Evolutionary conservation across 92 coral and sea anemone genomes (phyloP).

Genomic region (Porites divaricata): DNA sequence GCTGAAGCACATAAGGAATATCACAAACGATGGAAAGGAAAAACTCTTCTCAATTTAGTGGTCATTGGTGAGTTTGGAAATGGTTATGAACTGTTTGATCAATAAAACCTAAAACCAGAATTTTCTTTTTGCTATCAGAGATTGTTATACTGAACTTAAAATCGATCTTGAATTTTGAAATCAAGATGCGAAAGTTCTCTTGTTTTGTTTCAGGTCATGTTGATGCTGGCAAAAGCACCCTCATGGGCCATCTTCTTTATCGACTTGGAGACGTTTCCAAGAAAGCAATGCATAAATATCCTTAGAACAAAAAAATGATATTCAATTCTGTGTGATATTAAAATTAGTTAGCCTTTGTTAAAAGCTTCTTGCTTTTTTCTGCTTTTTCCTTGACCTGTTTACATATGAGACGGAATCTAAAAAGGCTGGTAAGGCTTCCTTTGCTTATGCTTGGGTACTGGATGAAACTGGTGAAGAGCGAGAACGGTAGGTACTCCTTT

Average conservation of each 20-base stretch:
- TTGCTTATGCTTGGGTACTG: constrained; percentile 98
- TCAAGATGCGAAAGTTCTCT: background rate
- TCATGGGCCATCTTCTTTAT: constrained; percentile 93
- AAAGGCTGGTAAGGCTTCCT: constrained; percentile 98
- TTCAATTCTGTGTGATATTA: no score
- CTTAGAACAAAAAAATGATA: constrained; percentile 31
- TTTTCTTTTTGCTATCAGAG: no score
- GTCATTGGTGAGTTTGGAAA: constrained; percentile 79
- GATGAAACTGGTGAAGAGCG: constrained; percentile 99
- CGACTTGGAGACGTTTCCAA: constrained; percentile 96
- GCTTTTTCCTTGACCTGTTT: constrained; percentile 48
- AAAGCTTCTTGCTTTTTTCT: no score
- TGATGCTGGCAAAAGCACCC: constrained; percentile 98
- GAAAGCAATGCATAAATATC: constrained; percentile 99
- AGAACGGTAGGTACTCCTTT: constrained; percentile 74
- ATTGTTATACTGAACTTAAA: no score
- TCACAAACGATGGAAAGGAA: constrained; percentile 78
- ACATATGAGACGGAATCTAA: constrained; percentile 93
- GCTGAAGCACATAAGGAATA: constrained; percentile 63
- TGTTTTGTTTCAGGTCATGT: constrained; percentile 82
- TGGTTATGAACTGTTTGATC: background rate
- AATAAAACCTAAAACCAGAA: background rate
- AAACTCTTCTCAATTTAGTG: constrained; percentile 89
- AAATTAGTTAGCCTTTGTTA: background rate
- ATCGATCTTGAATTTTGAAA: no score